These are phyloP conservation scores for Oryzias celebensis DNA, from an alignment of 2,113 vertebrate genomes.

Conservation along the genomic window DNA sequence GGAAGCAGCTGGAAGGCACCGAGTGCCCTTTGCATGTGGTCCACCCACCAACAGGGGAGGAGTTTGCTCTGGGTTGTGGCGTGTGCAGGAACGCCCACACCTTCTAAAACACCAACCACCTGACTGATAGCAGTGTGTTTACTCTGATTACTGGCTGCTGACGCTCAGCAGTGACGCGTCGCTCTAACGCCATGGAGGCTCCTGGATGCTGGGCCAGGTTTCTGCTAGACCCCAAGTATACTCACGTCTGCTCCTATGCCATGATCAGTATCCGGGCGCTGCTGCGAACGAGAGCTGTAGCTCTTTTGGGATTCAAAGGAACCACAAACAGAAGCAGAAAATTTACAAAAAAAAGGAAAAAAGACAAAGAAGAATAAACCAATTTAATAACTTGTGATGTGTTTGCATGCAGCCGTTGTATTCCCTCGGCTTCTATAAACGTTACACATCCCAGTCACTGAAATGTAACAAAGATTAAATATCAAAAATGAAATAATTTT, in stretches of 20 bases:
- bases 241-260: conserved; percentile 55
- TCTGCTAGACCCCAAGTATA: conserved; percentile 47
- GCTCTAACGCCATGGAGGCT: conserved; percentile 47
- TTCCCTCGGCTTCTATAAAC: conserved; percentile 88
- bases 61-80: conserved; percentile 97
- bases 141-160: conserved; percentile 67
- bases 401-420: conserved; percentile 97
- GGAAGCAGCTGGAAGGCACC: conserved; percentile 96
- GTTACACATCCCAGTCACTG: conserved; percentile 86
- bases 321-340: conserved; percentile 26
- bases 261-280: conserved; percentile 50
- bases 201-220: conserved; percentile 55
- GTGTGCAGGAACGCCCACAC: conserved; percentile 99
- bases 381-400: conserved; percentile 84
- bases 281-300: conserved; percentile 27
- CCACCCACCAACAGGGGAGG: conserved; percentile 96
- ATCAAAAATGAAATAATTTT: conserved; percentile 65
- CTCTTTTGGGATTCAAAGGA: conserved; percentile 56
- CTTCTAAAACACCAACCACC: conserved; percentile 81
- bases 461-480: conserved; percentile 72
- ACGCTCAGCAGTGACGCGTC: conserved; percentile 53
- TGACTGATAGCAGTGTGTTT: conserved; percentile 63
- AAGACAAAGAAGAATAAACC: conserved; percentile 37
- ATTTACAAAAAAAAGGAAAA: conserved; percentile 44
- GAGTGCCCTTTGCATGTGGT: conserved; percentile 98